These are phyloP conservation scores for Micoletzkya japonica DNA, from an alignment of 2,888 invertebrate genomes.

Conservation along the genomic window DNA sequence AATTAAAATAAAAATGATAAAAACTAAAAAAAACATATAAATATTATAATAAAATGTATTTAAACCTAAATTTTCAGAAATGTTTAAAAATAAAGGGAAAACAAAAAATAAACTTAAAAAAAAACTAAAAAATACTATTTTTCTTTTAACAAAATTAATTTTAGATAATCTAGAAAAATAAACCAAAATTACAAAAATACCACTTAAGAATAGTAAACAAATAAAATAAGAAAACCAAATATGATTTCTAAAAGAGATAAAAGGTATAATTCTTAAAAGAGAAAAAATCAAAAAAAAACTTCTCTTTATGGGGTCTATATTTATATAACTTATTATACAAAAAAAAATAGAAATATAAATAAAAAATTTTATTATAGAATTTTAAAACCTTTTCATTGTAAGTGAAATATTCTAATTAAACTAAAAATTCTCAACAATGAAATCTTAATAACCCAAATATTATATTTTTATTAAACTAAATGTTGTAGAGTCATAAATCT, in stretches of 20 bases:
- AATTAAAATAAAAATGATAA: conserved; percentile 48
- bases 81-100: conserved; percentile 19
- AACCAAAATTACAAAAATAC: conserved; percentile 51
- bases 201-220: conserved; percentile 50
- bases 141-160: conserved; percentile 39
- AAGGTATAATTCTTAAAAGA: conserved; percentile 39
- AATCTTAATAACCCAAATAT: conserved; percentile 45
- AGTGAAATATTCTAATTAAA: conserved; percentile 52
- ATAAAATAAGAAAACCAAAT: conserved; percentile 52
- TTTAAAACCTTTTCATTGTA: conserved; percentile 49
- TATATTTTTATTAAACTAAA: conserved; percentile 42
- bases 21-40: conserved; percentile 39
- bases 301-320: conserved; percentile 45
- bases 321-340: conserved; percentile 43
- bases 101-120: conserved; percentile 33
- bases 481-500: conserved; percentile 43
- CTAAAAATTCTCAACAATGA: conserved; percentile 47
- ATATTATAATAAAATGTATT: conserved; percentile 66
- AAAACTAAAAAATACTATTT: conserved; percentile 32
- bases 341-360: conserved; percentile 40
- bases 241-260: conserved; percentile 40
- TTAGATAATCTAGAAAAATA: conserved; percentile 50
- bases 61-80: conserved; percentile 40
- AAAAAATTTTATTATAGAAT: conserved; percentile 43
- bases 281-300: conserved; percentile 50